A percentile compares a stretch with the other conserved stretches of the same genome.
These are phyloP conservation scores for Parazoanthus darwini DNA, from an alignment of 92 coral and sea anemone species.

Conservation along the genomic window DNA sequence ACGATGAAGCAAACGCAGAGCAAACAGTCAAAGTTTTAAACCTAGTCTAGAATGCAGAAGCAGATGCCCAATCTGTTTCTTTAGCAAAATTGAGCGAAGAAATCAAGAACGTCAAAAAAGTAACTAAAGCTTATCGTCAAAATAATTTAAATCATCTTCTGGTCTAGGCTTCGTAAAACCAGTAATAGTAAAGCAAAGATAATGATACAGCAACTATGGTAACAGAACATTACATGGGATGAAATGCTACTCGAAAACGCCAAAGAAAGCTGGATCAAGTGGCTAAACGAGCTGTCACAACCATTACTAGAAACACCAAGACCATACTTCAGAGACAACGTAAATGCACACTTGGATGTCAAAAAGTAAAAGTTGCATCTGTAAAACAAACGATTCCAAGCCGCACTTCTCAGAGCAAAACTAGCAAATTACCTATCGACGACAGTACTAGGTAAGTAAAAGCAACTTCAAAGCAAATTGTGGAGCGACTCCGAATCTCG, in stretches of 20 bases:
- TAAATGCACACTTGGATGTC: conserved; percentile 29
- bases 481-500: conserved; percentile 48
- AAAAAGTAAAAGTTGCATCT: conserved; percentile 49
- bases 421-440: background rate
- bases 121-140: no score
- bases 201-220: background rate
- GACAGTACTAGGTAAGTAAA: background rate
- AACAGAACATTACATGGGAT: conserved; percentile 37
- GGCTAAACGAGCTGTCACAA: conserved; percentile 36
- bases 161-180: no score
- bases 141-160: no score
- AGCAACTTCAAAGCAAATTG: background rate
- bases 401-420: conserved; percentile 45
- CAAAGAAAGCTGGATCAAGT: conserved; percentile 43
- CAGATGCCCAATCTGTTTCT: no score
- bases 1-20: no score
- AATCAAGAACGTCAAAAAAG: background rate
- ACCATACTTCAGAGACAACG: conserved; percentile 33
- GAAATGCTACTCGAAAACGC: conserved; percentile 8
- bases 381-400: conserved; percentile 43
- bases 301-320: conserved; percentile 36
- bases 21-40: no score
- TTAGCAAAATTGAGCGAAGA: no score
- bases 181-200: no score
- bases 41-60: background rate